A percentile compares a stretch with the other conserved stretches of the same genome.
Conservation (phyloP, 2,888 invertebrate genomes). For the Drosophila peninsularis region DNA sequence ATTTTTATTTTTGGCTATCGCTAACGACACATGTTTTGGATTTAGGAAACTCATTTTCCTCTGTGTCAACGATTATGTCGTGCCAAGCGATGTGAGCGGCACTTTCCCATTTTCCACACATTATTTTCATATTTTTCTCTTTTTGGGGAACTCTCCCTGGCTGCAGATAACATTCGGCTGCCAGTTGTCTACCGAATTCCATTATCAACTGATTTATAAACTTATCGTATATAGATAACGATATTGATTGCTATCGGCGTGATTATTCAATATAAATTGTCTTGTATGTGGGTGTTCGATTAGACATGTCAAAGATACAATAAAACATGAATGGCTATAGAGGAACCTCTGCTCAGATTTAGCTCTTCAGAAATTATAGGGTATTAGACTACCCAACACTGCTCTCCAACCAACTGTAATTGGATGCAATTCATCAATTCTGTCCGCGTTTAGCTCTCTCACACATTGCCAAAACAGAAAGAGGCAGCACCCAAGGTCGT, state of each 20-base stretch:
- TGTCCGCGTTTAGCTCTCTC: constrained; percentile 2
- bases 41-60: constrained; percentile 63
- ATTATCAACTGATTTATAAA: constrained; percentile 31
- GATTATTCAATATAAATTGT: constrained; percentile 13
- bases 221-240: constrained; percentile 46
- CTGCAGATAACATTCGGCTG: constrained; percentile 40
- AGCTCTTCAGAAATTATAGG: not conserved
- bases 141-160: constrained; percentile 12
- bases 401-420: constrained; percentile 3
- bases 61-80: constrained; percentile 59
- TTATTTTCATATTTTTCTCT: constrained; percentile 35
- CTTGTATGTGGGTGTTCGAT: constrained; percentile 20
- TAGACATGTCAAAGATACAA: not conserved
- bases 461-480: constrained; percentile 34
- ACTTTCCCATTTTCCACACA: constrained; percentile 43
- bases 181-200: constrained; percentile 39
- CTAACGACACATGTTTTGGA: constrained; percentile 64
- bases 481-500: constrained; percentile 40
- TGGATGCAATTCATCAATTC: constrained; percentile 21
- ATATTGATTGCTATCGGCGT: constrained; percentile 26
- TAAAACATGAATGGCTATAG: not conserved
- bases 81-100: constrained; percentile 30
- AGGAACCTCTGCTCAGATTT: not conserved
- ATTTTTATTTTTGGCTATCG: constrained; percentile 59
- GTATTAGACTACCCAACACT: not conserved